Evolutionary conservation across 1,140 invertebrate genomes (phyloP), one percentile per base, ranked within the genome.

Genomic region (Heliconius eleuchia): DNA sequence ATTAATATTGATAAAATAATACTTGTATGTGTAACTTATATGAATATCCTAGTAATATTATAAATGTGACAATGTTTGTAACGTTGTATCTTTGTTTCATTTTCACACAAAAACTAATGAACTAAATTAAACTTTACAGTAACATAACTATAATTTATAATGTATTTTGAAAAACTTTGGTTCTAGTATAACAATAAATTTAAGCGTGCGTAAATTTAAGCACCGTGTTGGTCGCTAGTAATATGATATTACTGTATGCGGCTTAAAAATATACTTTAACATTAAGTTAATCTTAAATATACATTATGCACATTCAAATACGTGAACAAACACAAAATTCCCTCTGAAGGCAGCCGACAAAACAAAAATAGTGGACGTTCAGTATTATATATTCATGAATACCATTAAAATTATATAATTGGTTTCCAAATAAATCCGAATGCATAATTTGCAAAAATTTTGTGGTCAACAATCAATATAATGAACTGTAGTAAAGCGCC

Each of bases 381-480:
- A 52, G 18, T 52, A 23, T 57, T 57, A 23, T 57, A 57, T n/a
- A 23, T 19, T 57, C n/a, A 57, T 57, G n/a, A 57, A 57, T 23
- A 23, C 57, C 34, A 34, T 70, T 76, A 42, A 76, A 76, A 76
- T 66, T 0, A 46, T 70, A 70, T 76, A 76, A 76, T 76, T 66
- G 30, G 57, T 78, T 60, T 73, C 52, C 71, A 78, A 78, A 78
- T 76, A 77, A 77, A 77, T 77, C 76, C 71, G 16, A 50, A 71
- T 18, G 70, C 19, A 34, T 72, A 77, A 77, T 77, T 72, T 52
- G 77, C 77, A 78, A 78, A 78, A 78, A 74, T 78, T 0, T 74
- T 78, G 77, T 78, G 79, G 79, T 80, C 71, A 73, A 76, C 78
- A 80, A 55, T 76, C 78, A 76, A 76, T 76, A 74, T 57, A 74